A percentile compares a stretch with the other conserved stretches of the same genome.
phyloP scores from a whole-genome alignment of 2,113 vertebrate species.

The Uropsilus gracilis region DNA sequence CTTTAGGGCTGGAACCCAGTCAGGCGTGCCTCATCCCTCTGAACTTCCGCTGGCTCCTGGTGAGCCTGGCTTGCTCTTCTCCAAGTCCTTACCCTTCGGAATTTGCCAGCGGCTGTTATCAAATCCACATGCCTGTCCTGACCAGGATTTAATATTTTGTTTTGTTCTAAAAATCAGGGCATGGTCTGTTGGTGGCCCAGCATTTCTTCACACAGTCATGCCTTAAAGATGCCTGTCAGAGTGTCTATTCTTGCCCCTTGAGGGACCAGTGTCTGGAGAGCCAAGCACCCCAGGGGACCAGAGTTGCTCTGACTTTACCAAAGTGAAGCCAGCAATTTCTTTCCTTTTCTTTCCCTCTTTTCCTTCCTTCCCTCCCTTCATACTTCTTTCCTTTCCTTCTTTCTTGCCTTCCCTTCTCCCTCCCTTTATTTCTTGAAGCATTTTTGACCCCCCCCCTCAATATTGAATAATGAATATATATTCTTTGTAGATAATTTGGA shows the following conservation, averaged over 20 bases:
- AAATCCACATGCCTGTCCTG: background rate
- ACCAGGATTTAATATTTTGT: background rate
- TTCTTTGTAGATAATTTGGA: background rate
- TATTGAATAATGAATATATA: background rate
- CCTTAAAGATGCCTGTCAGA: background rate
- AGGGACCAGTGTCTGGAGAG: background rate
- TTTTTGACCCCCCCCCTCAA: background rate
- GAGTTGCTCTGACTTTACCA: background rate
- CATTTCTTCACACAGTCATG: background rate
- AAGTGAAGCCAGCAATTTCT: background rate
- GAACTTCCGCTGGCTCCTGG: background rate
- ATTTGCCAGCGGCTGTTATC: background rate
- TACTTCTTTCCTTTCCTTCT: background rate
- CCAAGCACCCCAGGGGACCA: background rate
- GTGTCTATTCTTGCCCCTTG: background rate
- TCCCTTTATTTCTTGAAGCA: background rate
- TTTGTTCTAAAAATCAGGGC: background rate
- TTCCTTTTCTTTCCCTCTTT: rapidly evolving
- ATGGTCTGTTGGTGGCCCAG: background rate
- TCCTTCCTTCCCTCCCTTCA: background rate
- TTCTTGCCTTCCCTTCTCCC: too few species aligned
- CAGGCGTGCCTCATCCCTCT: rapidly evolving
- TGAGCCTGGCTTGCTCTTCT: background rate
- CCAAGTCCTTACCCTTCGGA: background rate
- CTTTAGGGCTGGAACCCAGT: background rate